phyloP scores from a whole-genome alignment of 2,113 vertebrate species.

The Chamaea fasciata region DNA sequence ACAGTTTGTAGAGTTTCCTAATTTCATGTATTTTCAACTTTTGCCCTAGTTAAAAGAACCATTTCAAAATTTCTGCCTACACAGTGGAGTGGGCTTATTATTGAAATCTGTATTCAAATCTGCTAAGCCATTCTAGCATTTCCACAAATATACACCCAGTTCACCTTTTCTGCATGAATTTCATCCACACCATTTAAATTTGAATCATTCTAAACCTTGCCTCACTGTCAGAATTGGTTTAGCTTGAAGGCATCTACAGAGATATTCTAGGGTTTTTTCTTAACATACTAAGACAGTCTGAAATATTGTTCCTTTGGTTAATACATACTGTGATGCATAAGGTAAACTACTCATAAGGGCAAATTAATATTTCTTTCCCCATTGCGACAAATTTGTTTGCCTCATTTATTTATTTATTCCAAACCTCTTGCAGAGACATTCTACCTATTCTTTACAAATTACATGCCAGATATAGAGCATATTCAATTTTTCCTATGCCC shows the following conservation, averaged over 20 bases:
- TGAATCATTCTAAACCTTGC: background rate
- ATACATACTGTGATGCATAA: background rate
- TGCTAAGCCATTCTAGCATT: background rate
- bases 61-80: background rate
- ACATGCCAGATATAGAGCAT: background rate
- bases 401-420: background rate
- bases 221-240: background rate
- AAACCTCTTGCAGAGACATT: background rate
- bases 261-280: background rate
- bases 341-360: background rate
- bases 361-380: background rate
- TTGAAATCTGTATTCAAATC: background rate
- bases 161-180: background rate
- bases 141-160: background rate
- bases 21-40: background rate
- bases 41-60: background rate
- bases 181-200: background rate
- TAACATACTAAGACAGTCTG: background rate
- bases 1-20: background rate
- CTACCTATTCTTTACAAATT: background rate
- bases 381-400: background rate
- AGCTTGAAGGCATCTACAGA: background rate
- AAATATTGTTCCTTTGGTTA: background rate
- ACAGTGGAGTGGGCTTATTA: background rate
- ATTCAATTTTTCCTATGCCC: background rate